Evolutionary conservation across 2,888 invertebrate species (phyloP).

Genomic region (Anthrax anthrax): DNA sequence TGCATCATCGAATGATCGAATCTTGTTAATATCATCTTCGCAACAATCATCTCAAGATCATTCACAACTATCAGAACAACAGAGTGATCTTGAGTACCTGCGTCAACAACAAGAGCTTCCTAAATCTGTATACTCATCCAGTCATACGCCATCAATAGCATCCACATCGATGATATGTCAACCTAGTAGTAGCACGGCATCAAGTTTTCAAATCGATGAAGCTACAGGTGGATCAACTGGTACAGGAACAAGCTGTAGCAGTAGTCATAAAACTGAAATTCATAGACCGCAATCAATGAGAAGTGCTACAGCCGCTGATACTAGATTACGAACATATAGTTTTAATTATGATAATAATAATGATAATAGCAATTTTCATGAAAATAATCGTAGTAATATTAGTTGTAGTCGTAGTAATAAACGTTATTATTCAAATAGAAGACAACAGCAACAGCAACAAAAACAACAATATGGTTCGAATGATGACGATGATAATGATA

Average conservation of each 20-base stretch:
- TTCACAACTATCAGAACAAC: neutral
- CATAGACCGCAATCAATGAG: neutral
- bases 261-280: constrained; percentile 5
- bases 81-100: no score
- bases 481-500: neutral
- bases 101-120: neutral
- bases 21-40: constrained; percentile 5
- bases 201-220: constrained; percentile 23
- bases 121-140: neutral
- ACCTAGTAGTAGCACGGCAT: constrained; percentile 8
- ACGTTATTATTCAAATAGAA: constrained; percentile 2
- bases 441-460: neutral
- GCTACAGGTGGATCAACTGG: constrained; percentile 11
- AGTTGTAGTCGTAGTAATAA: constrained; percentile 1
- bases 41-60: constrained; percentile 8
- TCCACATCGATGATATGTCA: neutral
- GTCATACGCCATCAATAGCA: neutral
- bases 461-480: neutral
- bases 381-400: neutral
- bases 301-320: neutral
- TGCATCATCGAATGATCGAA: constrained; percentile 22
- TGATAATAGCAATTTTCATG: constrained; percentile 10
- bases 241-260: neutral
- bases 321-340: constrained; percentile 5
- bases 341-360: constrained; percentile 14